Conservation (phyloP, 2,888 invertebrate genomes). For the Sarcophaga rosellei region DNA sequence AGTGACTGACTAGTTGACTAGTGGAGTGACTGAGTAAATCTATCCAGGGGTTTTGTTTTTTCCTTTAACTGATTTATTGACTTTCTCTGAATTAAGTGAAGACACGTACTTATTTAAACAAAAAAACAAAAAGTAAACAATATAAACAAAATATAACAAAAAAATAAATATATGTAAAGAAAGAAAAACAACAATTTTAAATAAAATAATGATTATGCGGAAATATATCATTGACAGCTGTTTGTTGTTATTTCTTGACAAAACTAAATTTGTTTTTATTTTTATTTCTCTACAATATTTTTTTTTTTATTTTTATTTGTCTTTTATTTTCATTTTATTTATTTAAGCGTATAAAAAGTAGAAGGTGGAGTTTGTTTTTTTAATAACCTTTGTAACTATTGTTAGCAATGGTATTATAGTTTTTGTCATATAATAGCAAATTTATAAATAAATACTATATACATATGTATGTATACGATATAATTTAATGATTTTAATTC, state of each 20-base stretch:
- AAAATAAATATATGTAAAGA: conserved; percentile 18
- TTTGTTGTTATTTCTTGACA: conserved; percentile 29
- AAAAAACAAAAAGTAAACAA: conserved; percentile 22
- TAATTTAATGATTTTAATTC: conserved; percentile 35
- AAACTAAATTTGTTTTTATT: neutral
- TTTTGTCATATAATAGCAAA: neutral
- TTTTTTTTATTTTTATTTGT: neutral
- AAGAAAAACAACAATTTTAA: conserved; percentile 1
- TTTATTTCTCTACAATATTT: no score
- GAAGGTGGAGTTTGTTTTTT: conserved; percentile 20
- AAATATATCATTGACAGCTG: conserved; percentile 75
- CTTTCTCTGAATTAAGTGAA: conserved; percentile 75
- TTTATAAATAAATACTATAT: conserved; percentile 38
- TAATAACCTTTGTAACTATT: neutral
- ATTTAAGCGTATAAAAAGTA: conserved; percentile 12
- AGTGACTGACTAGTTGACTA: neutral
- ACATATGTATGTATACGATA: neutral
- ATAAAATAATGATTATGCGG: conserved; percentile 71
- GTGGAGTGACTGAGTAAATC: neutral
- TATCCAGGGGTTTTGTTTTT: conserved; percentile 59
- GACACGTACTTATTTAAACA: conserved; percentile 67
- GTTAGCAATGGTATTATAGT: neutral
- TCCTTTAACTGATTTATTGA: conserved; percentile 75
- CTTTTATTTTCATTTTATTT: conserved; percentile 2
- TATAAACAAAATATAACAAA: conserved; percentile 32